Base-by-base conservation (phyloP, 2,888 invertebrate species). In the Prostheceraeus crozeri region DNA sequence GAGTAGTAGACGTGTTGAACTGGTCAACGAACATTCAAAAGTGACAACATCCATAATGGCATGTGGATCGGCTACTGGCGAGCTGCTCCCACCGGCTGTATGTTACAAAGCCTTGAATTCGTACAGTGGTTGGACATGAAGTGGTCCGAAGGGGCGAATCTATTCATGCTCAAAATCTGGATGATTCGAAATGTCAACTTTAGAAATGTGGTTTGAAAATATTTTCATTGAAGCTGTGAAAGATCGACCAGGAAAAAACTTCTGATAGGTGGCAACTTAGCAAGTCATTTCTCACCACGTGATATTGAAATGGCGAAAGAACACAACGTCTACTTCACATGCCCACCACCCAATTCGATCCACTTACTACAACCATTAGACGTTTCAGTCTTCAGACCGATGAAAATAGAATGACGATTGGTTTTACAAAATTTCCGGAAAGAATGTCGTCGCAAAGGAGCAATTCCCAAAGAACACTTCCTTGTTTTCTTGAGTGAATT, bases 401-500 rank as follows among this genome's bases (percentile, higher is more conserved):
- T n/a, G n/a, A n/a, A n/a, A n/a, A n/a, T n/a, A n/a, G n/a, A n/a
- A n/a, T n/a, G n/a, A n/a, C n/a, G n/a, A n/a, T n/a, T n/a, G n/a
- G n/a, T n/a, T n/a, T n/a, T n/a, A n/a, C n/a, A n/a, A 33, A 33
- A 40, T 40, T 40, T 40, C 21, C 14, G 40, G 40, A 40, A 40
- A 40, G 40, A 40, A 40, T 40, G 40, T 40, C 14, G 40, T 19
- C n/a, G 19, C n/a, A 40, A 40, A 40, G 40, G 40, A 40, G 21
- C 40, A 40, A 40, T 40, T 40, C 21, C 40, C 40, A 40, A 40
- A 23, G 40, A 40, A 40, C 40, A 40, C n/a, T 40, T 40, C 21
- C 40, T 23, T 40, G 40, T 40, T 40, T 23, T 40, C n/a, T 23
- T 40, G 40, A 40, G 40, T 40, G 8, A 40, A 23, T 40, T 40